phyloP scores from a whole-genome alignment of 2,797 vertebrate genomes.

The Vultur gryphus region DNA sequence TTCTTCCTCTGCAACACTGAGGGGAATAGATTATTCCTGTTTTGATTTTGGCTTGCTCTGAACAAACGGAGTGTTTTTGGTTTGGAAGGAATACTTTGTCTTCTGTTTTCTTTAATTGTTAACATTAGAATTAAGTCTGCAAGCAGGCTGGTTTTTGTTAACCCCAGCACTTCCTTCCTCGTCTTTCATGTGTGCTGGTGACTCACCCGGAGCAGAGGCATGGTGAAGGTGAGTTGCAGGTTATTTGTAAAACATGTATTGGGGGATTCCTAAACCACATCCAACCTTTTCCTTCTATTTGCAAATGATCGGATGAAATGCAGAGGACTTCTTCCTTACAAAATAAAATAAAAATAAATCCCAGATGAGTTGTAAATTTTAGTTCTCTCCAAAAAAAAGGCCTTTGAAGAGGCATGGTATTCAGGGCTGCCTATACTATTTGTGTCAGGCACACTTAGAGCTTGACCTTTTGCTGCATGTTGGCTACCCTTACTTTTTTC shows the following conservation, averaged over 20 bases:
- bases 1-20: background rate
- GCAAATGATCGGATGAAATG: background rate
- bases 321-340: background rate
- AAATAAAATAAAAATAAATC: background rate
- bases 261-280: background rate
- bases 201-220: background rate
- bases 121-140: background rate
- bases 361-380: background rate
- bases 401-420: background rate
- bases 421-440: background rate
- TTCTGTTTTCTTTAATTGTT: conserved; percentile 9
- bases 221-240: background rate
- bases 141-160: background rate
- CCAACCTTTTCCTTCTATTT: background rate
- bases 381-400: background rate
- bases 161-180: background rate
- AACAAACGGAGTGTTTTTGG: background rate
- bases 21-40: background rate
- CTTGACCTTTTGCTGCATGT: background rate
- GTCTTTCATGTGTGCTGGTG: background rate
- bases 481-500: background rate
- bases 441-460: background rate
- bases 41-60: background rate
- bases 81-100: background rate
- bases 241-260: background rate